phyloP scores from a whole-genome alignment of 2,888 invertebrate species.

The Apomyelois bistriatella region DNA sequence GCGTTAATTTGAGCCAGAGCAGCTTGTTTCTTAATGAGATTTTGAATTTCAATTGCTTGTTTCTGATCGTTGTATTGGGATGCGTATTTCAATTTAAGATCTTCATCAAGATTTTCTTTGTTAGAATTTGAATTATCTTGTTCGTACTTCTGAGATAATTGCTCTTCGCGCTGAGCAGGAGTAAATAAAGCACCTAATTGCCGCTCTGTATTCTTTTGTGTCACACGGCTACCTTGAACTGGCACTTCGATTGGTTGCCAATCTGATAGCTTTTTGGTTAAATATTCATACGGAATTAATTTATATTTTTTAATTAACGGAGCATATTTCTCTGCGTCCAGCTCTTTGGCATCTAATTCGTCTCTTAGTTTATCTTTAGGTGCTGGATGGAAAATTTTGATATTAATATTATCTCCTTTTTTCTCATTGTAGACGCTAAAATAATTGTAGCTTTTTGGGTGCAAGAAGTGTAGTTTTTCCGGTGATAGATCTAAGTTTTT shows the following conservation, averaged over 20 bases:
- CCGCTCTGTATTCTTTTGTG: neutral
- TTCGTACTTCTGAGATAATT: conserved; percentile 26
- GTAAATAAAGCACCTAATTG: conserved; percentile 4
- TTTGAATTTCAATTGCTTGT: conserved; percentile 32
- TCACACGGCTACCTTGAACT: neutral
- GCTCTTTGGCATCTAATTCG: conserved; percentile 3
- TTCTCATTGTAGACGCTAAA: conserved; percentile 17
- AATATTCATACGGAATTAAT: conserved; percentile 27
- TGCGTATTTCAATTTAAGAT: conserved; percentile 39
- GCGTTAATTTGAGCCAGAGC: conserved; percentile 41
- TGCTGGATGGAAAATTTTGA: conserved; percentile 15
- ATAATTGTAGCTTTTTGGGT: conserved; percentile 19
- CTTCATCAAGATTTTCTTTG: conserved; percentile 22
- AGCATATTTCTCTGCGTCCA: conserved; percentile 14
- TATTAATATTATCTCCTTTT: conserved; percentile 14
- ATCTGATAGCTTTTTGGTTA: conserved; percentile 20
- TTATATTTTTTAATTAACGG: conserved; percentile 19
- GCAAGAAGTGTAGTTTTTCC: neutral
- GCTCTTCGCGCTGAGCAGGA: conserved; percentile 23
- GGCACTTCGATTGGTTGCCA: conserved; percentile 11
- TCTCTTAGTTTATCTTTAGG: conserved; percentile 13
- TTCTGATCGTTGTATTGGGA: conserved; percentile 45
- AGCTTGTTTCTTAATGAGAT: conserved; percentile 42
- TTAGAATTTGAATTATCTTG: conserved; percentile 27
- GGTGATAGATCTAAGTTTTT: neutral